These are phyloP conservation scores for Hemibagrus guttatus DNA, from an alignment of 2,797 vertebrate species.

Conservation along the genomic window DNA sequence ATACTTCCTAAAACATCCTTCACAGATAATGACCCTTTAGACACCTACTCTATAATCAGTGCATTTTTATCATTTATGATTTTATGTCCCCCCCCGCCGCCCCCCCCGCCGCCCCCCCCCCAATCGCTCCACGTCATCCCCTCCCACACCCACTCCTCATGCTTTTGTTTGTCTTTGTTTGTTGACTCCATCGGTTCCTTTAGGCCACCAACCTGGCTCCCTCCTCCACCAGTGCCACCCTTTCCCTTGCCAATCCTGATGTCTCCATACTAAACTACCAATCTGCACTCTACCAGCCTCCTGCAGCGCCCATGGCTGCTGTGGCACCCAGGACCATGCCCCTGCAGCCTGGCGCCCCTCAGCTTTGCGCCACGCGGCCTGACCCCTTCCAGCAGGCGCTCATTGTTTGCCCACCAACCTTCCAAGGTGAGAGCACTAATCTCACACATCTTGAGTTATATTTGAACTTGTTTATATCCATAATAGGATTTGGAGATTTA, in stretches of 20 bases:
- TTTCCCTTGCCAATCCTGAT: slow-evolving; percentile 95
- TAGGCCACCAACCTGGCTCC: slow-evolving; percentile 92
- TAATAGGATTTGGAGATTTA: not conserved
- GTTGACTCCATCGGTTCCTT: slow-evolving; percentile 83
- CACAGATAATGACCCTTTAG: not conserved
- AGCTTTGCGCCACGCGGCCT: slow-evolving; percentile 91
- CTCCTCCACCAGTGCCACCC: slow-evolving; percentile 95
- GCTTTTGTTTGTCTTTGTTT: slow-evolving; percentile 67
- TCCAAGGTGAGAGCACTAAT: slow-evolving; percentile 86
- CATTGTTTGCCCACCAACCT: slow-evolving; percentile 98
- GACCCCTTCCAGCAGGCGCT: slow-evolving; percentile 99
- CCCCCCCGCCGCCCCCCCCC: slow-evolving; percentile 9
- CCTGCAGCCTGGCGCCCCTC: slow-evolving; percentile 89
- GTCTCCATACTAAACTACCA: slow-evolving; percentile 98
- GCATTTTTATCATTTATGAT: slow-evolving; percentile 38
- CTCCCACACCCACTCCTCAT: slow-evolving; percentile 58
- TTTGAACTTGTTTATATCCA: not conserved
- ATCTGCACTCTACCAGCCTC: slow-evolving; percentile 98
- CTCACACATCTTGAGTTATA: not conserved
- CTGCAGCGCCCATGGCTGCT: slow-evolving; percentile 94
- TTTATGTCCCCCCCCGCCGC: slow-evolving; percentile 13
- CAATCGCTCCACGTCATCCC: slow-evolving; percentile 16
- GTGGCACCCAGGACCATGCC: slow-evolving; percentile 97
- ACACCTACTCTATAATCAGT: slow-evolving; percentile 1
- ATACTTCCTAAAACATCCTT: not conserved